Evolutionary conservation across 2,888 invertebrate genomes (phyloP).

Genomic region (Tridacna gigas): DNA sequence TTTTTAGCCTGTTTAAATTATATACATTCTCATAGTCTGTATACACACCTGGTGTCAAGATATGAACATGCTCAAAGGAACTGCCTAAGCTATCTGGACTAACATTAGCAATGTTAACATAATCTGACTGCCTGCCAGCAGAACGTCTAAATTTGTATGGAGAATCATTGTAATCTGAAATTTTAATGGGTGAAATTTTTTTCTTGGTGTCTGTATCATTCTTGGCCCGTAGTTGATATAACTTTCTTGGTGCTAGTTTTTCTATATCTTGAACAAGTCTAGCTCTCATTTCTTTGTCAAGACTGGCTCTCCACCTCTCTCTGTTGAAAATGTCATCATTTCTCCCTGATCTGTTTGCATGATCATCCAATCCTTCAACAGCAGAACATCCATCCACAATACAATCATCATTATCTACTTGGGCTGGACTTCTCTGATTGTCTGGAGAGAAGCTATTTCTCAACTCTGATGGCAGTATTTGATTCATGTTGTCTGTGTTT

Average conservation of each 20-base stretch:
- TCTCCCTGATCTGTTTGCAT: slow-evolving; percentile 62
- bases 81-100: slow-evolving; percentile 37
- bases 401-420: not conserved
- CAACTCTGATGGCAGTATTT: not conserved
- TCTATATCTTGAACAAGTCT: slow-evolving; percentile 48
- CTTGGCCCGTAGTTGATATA: slow-evolving; percentile 52
- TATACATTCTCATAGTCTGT: slow-evolving; percentile 56
- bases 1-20: slow-evolving; percentile 21
- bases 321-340: slow-evolving; percentile 63
- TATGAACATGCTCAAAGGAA: slow-evolving; percentile 39
- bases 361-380: slow-evolving; percentile 52
- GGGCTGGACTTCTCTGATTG: not conserved
- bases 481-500: not conserved
- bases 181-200: slow-evolving; percentile 39
- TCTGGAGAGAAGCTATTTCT: not conserved
- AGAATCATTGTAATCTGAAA: slow-evolving; percentile 62
- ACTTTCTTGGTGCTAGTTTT: slow-evolving; percentile 56
- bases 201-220: slow-evolving; percentile 38
- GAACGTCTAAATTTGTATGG: slow-evolving; percentile 67
- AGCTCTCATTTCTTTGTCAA: slow-evolving; percentile 53
- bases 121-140: slow-evolving; percentile 12
- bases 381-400: slow-evolving; percentile 36
- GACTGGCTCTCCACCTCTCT: slow-evolving; percentile 59
- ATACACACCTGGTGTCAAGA: slow-evolving; percentile 24
- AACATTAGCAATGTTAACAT: slow-evolving; percentile 51